A percentile compares a stretch with the other conserved stretches of the same genome.
These are phyloP conservation scores for Epistrophella euchroma DNA, from an alignment of 2,888 invertebrate species.

Conservation along the genomic window DNA sequence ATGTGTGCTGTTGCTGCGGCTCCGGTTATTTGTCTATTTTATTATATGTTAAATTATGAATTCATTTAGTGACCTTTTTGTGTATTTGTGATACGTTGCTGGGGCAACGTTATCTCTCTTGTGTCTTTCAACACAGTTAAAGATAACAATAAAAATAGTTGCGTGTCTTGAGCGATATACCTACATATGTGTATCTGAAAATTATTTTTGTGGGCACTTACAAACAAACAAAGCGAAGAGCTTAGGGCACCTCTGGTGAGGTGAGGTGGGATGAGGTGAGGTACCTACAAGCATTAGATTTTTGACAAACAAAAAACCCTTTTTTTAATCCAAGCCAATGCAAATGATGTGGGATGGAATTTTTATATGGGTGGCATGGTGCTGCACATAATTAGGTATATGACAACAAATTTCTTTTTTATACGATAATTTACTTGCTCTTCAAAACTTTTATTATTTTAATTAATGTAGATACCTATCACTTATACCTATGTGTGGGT, in stretches of 20 bases:
- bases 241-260: neutral
- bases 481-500: neutral
- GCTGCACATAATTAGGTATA: slow-evolving; percentile 45
- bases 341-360: slow-evolving; percentile 53
- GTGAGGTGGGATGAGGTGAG: too few relatives aligned
- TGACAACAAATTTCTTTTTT: neutral
- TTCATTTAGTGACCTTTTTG: slow-evolving; percentile 67
- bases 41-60: slow-evolving; percentile 71
- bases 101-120: slow-evolving; percentile 8
- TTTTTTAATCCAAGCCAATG: slow-evolving; percentile 34
- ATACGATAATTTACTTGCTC: slow-evolving; percentile 31
- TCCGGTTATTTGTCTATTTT: slow-evolving; percentile 69
- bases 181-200: too few relatives aligned
- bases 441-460: slow-evolving; percentile 12
- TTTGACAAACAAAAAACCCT: slow-evolving; percentile 24
- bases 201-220: slow-evolving; percentile 17
- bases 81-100: slow-evolving; percentile 6
- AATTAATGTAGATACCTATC: neutral
- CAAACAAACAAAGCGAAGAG: neutral
- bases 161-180: slow-evolving; percentile 26
- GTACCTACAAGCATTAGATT: neutral
- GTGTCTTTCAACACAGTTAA: slow-evolving; percentile 51
- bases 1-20: slow-evolving; percentile 9
- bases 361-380: slow-evolving; percentile 58
- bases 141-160: slow-evolving; percentile 51